phyloP scores from a whole-genome alignment of 2,797 vertebrate species.

The Coranthus polyacanthus region DNA sequence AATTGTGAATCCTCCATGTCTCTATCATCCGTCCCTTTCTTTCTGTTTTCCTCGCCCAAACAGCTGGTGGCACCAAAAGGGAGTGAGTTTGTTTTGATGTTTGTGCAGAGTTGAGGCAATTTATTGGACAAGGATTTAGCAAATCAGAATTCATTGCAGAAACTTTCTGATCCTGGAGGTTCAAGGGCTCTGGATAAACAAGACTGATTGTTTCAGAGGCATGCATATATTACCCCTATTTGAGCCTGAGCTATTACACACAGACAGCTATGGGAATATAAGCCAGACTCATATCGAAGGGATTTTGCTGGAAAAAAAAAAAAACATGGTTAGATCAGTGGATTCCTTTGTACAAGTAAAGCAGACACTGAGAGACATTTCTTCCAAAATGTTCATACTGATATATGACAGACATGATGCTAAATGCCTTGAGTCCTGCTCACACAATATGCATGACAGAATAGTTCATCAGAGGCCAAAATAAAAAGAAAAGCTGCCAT shows the following conservation, averaged over 20 bases:
- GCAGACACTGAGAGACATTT: conserved; percentile 28
- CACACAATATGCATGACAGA: conserved; percentile 38
- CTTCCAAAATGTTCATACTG: conserved; percentile 20
- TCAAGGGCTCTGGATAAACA: conserved; percentile 83
- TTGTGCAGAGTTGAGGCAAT: conserved; percentile 75
- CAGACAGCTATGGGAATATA: conserved; percentile 66
- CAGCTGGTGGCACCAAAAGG: conserved; percentile 66
- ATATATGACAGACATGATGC: conserved; percentile 32
- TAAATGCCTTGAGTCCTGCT: conserved; percentile 42
- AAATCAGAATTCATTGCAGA: conserved; percentile 80
- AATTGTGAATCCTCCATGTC: conserved; percentile 62
- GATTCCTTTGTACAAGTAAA: conserved; percentile 45
- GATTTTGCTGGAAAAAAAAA: conserved; percentile 47
- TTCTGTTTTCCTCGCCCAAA: conserved; percentile 56
- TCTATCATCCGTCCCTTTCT: conserved; percentile 50
- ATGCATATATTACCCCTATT: conserved; percentile 78
- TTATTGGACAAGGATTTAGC: conserved; percentile 82
- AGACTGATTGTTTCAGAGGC: conserved; percentile 81
- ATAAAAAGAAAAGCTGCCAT: conserved; percentile 47
- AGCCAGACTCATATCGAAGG: conserved; percentile 45
- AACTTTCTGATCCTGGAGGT: conserved; percentile 80
- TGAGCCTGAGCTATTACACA: conserved; percentile 68
- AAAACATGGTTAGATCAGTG: conserved; percentile 51
- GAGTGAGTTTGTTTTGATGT: conserved; percentile 74
- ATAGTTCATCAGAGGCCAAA: conserved; percentile 34